Evolutionary conservation across 2,888 invertebrate species (phyloP), one percentile per base, ranked within the genome.

Genomic region (Deilephila porcellus): DNA sequence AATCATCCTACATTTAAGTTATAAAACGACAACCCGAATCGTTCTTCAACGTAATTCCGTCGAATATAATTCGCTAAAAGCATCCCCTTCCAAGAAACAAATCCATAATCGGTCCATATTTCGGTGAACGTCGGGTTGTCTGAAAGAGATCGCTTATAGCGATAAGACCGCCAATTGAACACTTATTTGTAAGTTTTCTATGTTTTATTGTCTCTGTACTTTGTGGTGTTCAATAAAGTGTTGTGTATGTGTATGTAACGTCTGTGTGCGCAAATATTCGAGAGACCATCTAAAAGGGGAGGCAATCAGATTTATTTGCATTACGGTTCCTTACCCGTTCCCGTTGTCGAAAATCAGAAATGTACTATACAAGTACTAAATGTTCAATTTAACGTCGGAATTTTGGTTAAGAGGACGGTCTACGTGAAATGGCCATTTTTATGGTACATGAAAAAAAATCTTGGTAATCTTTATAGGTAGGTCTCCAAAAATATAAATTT

Each of bases 281-380:
- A 29, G 29, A 25, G 60, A 11, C 60, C 60, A 60, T 60, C 60
- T 29, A 60, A 60, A n/a, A 19, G 20, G 20, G 59, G 11, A n/a
- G 59, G 59, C 60, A 60, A 29, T 60, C 60, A 29, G 60, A 60
- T 60, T 60, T 60, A 60, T 60, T 60, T 29, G 60, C 60, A 29
- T 17, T 11, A 60, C 25, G 60, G 60, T 29, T 60, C 60, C 60
- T 60, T 60, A 29, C 25, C 60, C 60, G 14, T 60, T 60, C 17
- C 60, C 60, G 20, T 60, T 45, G 29, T 29, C 29, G 14, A 60
- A 60, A 29, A 60, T 17, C 25, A 29, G 11, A 60, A 25, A 14
- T 25, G 19, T 59, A n/a, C n/a, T n/a, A 20, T 59, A 20, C n/a
- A 60, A 29, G 25, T 17, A 17, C 60, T 29, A 29, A 17, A 56